Percentiles rank a stretch among this genome's conserved stretches.
phyloP scores from a whole-genome alignment of 2,888 invertebrate species.

The Phyllotreta cruciferae region DNA sequence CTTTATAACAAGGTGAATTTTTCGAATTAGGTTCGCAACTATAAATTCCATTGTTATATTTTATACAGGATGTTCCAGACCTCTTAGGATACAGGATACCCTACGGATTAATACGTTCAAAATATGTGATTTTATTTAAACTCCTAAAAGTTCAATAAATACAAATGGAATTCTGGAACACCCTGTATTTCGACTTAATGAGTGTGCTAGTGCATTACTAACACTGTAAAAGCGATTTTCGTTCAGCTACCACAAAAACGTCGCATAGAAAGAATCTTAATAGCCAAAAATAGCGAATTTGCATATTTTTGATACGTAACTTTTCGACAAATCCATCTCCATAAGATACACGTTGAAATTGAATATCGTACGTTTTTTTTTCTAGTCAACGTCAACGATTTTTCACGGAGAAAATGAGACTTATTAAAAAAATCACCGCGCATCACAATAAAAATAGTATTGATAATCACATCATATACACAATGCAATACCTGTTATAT shows the following conservation, averaged over 20 bases:
- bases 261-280: constrained; percentile 12
- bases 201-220: no score
- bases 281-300: constrained; percentile 13
- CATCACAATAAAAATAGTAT: constrained; percentile 34
- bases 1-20: no score
- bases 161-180: no score
- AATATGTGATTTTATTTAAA: no score
- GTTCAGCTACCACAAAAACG: constrained; percentile 7
- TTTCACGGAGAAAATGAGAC: constrained; percentile 35
- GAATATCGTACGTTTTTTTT: constrained; percentile 13
- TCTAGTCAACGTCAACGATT: constrained; percentile 35
- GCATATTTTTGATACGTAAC: constrained; percentile 36
- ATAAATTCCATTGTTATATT: no score
- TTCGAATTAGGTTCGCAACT: no score
- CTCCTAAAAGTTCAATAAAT: no score
- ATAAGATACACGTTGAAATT: background rate
- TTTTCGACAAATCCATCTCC: constrained; percentile 30
- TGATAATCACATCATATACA: constrained; percentile 25
- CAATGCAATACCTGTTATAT: constrained; percentile 10
- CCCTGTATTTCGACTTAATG: no score
- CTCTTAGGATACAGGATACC: no score
- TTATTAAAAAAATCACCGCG: constrained; percentile 24
- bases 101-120: no score
- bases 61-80: no score
- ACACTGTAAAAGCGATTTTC: background rate